A percentile compares a stretch with the other conserved stretches of the same genome.
These are phyloP conservation scores for Brenthis hecate DNA, from an alignment of 2,888 invertebrate genomes.

Conservation along the genomic window DNA sequence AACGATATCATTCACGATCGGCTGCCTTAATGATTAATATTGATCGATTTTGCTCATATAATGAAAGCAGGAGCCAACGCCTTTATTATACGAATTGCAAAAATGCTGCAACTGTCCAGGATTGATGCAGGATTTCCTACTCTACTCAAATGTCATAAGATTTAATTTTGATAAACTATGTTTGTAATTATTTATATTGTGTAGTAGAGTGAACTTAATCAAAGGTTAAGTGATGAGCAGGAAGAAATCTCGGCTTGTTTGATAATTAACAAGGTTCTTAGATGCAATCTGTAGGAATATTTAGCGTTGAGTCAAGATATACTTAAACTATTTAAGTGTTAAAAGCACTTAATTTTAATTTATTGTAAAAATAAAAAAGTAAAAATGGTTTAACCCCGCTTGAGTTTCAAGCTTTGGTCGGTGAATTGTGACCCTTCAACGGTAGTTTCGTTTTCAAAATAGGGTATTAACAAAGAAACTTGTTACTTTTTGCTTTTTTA, in stretches of 20 bases:
- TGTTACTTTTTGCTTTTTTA: no score
- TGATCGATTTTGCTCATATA: constrained; percentile 32
- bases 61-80: constrained; percentile 26
- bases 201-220: constrained; percentile 39
- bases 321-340: no score
- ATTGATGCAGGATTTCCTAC: background rate
- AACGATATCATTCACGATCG: constrained; percentile 22
- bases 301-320: background rate
- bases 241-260: constrained; percentile 49
- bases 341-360: no score
- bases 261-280: constrained; percentile 11
- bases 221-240: constrained; percentile 54
- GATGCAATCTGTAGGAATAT: background rate
- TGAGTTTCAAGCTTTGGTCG: no score
- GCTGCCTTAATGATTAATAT: constrained; percentile 30
- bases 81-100: constrained; percentile 23
- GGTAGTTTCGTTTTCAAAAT: no score
- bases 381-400: no score
- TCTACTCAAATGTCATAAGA: background rate
- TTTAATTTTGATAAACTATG: background rate
- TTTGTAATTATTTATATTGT: constrained; percentile 1
- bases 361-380: no score
- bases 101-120: constrained; percentile 13
- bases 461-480: no score
- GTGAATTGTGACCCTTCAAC: no score